Evolutionary conservation across 2,888 invertebrate species (phyloP).

Genomic region (Drosophila tripunctata): DNA sequence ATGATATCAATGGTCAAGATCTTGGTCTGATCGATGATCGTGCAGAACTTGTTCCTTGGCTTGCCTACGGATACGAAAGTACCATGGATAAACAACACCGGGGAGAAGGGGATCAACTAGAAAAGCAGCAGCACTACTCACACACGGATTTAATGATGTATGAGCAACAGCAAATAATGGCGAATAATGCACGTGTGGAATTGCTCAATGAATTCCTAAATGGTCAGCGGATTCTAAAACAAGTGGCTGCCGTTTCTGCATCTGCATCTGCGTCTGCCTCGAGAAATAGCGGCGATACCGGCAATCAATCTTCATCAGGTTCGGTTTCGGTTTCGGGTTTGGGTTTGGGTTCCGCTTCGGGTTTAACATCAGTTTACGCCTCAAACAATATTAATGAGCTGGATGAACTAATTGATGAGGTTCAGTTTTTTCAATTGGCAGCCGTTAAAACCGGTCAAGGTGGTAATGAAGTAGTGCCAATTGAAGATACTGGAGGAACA

Average conservation of each 20-base stretch:
- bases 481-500: constrained; percentile 81
- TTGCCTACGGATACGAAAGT: constrained; percentile 1
- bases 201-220: constrained; percentile 73
- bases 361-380: constrained; percentile 7
- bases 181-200: constrained; percentile 73
- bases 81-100: background rate
- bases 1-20: constrained; percentile 1
- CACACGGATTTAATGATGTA: constrained; percentile 71
- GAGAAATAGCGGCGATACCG: too few species aligned
- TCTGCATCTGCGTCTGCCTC: constrained; percentile 7
- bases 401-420: constrained; percentile 45
- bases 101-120: constrained; percentile 10
- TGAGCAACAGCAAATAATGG: constrained; percentile 69
- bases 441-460: constrained; percentile 79
- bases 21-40: constrained; percentile 21
- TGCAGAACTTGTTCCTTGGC: constrained; percentile 4
- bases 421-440: constrained; percentile 82
- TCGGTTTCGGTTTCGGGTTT: background rate
- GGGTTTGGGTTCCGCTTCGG: background rate
- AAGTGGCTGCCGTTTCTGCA: constrained; percentile 43
- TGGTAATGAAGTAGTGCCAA: constrained; percentile 71
- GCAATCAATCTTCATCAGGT: constrained; percentile 42
- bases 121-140: constrained; percentile 63
- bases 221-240: constrained; percentile 53
- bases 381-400: constrained; percentile 17